Conservation (phyloP, 1,140 invertebrate species). For the Dinothrombium tinctorium region DNA sequence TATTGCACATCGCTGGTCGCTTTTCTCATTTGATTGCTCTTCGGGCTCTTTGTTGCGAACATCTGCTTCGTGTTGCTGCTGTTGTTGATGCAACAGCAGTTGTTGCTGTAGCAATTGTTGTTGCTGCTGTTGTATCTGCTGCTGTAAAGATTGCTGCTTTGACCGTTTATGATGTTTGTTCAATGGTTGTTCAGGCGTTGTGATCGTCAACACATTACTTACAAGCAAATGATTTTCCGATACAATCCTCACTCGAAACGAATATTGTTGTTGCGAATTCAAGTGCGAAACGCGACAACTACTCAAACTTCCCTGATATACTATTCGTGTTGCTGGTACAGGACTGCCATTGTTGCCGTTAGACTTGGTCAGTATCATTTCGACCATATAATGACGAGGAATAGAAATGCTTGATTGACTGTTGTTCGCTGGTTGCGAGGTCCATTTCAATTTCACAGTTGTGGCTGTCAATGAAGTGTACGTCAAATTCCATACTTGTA, state of each 20-base stretch:
- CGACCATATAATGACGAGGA: slow-evolving; percentile 8
- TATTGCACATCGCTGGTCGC: slow-evolving; percentile 11
- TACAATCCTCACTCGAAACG: slow-evolving; percentile 7
- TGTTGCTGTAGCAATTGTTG: not conserved
- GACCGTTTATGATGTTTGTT: not conserved
- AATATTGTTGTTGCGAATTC: slow-evolving; percentile 6
- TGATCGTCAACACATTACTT: slow-evolving; percentile 8
- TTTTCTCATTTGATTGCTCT: not conserved
- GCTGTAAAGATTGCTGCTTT: slow-evolving; percentile 3
- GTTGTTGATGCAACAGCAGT: not conserved
- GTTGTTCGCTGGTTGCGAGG: not conserved
- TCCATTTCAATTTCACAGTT: slow-evolving; percentile 11
- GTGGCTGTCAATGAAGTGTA: slow-evolving; percentile 4
- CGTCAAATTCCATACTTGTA: slow-evolving; percentile 4
- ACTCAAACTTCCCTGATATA: slow-evolving; percentile 5
- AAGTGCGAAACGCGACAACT: slow-evolving; percentile 8
- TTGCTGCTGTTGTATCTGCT: slow-evolving; percentile 5
- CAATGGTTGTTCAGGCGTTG: slow-evolving; percentile 7
- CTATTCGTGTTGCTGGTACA: slow-evolving; percentile 1
- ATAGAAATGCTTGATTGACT: not conserved
- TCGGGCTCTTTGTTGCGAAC: not conserved
- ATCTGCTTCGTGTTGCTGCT: not conserved
- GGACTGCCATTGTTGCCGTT: not conserved
- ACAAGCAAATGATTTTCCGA: slow-evolving; percentile 3
- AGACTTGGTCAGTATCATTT: slow-evolving; percentile 8